A percentile compares a stretch with the other conserved stretches of the same genome.
Evolutionary conservation across 2,797 vertebrate genomes (phyloP).

Genomic region (Merluccius polli): DNA sequence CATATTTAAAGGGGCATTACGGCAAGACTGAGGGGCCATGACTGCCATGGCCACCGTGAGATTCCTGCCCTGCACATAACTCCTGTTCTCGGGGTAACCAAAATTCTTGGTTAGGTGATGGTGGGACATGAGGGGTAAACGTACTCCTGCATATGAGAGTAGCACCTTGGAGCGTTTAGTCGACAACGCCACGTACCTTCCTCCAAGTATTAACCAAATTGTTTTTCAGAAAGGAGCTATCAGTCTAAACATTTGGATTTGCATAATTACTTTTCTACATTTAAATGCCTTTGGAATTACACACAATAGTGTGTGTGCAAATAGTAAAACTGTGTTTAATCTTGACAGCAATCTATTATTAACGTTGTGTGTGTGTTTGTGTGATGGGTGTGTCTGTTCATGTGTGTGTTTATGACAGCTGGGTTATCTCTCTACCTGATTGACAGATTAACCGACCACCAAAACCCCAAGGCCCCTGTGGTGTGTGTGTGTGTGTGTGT

Average conservation of each 20-base stretch:
- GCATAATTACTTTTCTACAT: background rate
- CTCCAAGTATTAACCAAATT: background rate
- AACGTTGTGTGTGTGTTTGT: constrained; percentile 5
- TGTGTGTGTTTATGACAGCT: background rate
- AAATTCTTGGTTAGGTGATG: background rate
- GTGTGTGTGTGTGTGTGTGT: constrained; percentile 15
- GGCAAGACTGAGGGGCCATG: too few species aligned
- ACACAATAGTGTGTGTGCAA: constrained; percentile 10
- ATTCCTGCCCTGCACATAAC: too few species aligned
- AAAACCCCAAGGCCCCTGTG: background rate
- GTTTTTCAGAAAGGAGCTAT: too few species aligned
- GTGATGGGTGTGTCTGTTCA: constrained; percentile 23
- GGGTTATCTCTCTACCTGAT: background rate
- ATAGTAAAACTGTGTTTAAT: background rate
- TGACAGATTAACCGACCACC: background rate
- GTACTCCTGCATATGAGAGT: background rate
- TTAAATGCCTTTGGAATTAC: background rate
- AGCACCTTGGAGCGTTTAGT: background rate
- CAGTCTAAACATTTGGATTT: too few species aligned
- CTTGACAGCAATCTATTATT: background rate
- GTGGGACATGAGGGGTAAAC: background rate
- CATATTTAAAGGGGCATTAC: too few species aligned
- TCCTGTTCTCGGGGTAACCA: background rate
- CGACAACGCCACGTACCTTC: background rate
- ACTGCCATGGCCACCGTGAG: too few species aligned